A percentile compares a stretch with the other conserved stretches of the same genome.
Conservation (phyloP, 2,113 vertebrate genomes). For the Ondatra zibethicus region DNA sequence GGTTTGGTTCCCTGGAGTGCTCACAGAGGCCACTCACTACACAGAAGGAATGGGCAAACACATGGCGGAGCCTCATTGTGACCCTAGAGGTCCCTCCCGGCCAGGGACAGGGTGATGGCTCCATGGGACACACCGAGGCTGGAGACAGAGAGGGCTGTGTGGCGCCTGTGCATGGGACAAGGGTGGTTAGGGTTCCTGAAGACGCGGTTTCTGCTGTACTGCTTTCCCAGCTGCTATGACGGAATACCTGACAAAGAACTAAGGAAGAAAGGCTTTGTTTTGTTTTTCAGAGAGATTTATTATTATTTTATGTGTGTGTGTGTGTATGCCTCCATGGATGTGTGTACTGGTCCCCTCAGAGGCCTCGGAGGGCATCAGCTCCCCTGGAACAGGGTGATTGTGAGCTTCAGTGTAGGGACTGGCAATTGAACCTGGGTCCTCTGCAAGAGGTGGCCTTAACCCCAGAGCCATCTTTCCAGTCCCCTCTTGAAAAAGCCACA, state of each 20-base stretch:
- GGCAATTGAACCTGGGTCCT: neutral
- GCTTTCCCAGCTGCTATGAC: neutral
- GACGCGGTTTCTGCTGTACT: neutral
- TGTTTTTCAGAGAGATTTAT: neutral
- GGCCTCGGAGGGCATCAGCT: neutral
- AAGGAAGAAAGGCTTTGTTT: neutral
- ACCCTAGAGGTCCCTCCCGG: neutral
- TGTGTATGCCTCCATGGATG: neutral
- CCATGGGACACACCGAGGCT: too few relatives aligned
- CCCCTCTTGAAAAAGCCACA: neutral
- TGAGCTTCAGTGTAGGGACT: neutral
- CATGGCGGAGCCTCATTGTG: neutral
- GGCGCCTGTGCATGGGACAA: neutral
- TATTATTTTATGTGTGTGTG: neutral
- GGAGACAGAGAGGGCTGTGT: neutral
- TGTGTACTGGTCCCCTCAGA: neutral
- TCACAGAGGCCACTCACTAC: neutral
- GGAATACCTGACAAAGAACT: neutral
- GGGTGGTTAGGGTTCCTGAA: neutral
- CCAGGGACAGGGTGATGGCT: neutral
- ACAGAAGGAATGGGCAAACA: neutral
- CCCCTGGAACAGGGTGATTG: neutral
- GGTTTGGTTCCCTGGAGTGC: neutral
- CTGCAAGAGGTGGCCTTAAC: neutral
- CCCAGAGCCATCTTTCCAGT: neutral